Conservation (phyloP, 2,888 invertebrate species). For the Chymomyza procnemis region DNA sequence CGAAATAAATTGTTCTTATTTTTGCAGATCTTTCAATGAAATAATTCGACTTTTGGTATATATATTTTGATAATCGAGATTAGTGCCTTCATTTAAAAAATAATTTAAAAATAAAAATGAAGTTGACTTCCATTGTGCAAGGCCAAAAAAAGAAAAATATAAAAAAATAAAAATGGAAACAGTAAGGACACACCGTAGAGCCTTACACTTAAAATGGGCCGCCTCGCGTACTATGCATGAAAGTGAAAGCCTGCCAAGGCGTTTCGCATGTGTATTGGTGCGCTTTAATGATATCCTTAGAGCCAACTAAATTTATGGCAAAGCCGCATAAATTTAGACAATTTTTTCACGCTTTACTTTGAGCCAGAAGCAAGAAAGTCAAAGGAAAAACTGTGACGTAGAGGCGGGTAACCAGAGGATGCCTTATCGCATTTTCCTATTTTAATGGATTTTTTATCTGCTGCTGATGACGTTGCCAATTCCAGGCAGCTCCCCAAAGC, state of each 20-base stretch:
- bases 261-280: conserved; percentile 36
- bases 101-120: too few relatives aligned
- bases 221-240: background rate
- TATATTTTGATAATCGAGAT: too few relatives aligned
- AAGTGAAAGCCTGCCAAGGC: conserved; percentile 33
- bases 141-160: background rate
- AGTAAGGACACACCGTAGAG: background rate
- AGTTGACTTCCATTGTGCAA: too few relatives aligned
- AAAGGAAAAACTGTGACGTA: background rate
- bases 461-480: conserved; percentile 41
- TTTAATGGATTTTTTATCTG: conserved; percentile 75
- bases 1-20: too few relatives aligned
- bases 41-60: too few relatives aligned
- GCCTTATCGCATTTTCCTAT: conserved; percentile 68
- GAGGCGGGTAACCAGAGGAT: conserved; percentile 11
- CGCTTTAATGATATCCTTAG: conserved; percentile 73
- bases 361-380: conserved; percentile 16
- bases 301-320: conserved; percentile 72
- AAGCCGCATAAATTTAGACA: conserved; percentile 68
- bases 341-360: conserved; percentile 57
- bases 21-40: too few relatives aligned
- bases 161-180: background rate
- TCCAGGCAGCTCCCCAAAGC: conserved; percentile 1
- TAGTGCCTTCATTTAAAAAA: too few relatives aligned
- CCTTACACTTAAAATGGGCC: background rate